A percentile compares a stretch with the other conserved stretches of the same genome.
phyloP scores from a whole-genome alignment of 2,888 invertebrate genomes.

The Ctenicera cuprea region DNA sequence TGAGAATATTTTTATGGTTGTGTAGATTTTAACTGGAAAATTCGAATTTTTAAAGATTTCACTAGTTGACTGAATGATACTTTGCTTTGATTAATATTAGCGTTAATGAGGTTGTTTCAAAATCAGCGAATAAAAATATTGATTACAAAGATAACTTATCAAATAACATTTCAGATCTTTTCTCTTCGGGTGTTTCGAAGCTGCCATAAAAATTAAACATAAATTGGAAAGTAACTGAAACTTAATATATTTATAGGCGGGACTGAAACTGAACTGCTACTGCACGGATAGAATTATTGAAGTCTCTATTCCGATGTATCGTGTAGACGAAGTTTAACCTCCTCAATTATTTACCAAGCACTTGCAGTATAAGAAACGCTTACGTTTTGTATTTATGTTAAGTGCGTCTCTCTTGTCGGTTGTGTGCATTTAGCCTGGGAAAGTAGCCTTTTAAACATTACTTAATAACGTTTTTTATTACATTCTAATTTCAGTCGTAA shows the following conservation, averaged over 20 bases:
- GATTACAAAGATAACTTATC: too few relatives aligned
- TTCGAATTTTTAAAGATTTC: too few relatives aligned
- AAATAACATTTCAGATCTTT: too few relatives aligned
- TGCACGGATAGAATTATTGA: constrained; percentile 27
- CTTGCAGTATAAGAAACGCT: constrained; percentile 30
- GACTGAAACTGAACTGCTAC: constrained; percentile 15
- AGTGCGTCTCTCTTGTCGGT: constrained; percentile 26
- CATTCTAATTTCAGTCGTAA: background rate
- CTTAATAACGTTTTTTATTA: constrained; percentile 35
- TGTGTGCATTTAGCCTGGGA: constrained; percentile 22
- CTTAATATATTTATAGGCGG: constrained; percentile 27
- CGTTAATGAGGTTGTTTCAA: too few relatives aligned
- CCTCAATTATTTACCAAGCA: constrained; percentile 40
- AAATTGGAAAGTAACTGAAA: background rate
- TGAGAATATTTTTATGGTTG: too few relatives aligned
- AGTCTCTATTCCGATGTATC: constrained; percentile 37
- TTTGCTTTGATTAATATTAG: too few relatives aligned
- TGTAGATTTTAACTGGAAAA: too few relatives aligned
- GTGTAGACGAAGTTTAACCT: constrained; percentile 38
- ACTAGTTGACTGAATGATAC: too few relatives aligned
- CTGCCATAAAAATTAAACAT: background rate
- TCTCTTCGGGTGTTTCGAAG: too few relatives aligned
- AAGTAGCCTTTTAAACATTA: constrained; percentile 25
- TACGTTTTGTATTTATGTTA: constrained; percentile 41
- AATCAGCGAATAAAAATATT: too few relatives aligned